Conservation (phyloP, 2,113 vertebrate genomes). For the Hassar affinis region DNA sequence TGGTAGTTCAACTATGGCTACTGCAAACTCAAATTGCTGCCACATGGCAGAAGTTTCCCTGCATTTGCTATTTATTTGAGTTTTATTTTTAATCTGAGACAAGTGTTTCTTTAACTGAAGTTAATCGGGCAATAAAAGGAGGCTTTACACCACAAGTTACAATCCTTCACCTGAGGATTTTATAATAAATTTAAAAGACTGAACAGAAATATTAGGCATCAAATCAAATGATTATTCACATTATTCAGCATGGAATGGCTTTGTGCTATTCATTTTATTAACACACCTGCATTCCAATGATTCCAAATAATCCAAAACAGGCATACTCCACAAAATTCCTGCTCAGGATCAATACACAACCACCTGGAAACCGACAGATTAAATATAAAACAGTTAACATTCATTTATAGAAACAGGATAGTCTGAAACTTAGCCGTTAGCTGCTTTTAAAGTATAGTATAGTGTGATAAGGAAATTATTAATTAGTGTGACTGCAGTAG, state of each 20-base stretch:
- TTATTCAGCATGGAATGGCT: background rate
- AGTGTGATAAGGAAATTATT: background rate
- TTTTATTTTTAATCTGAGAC: background rate
- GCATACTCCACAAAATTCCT: slow-evolving; percentile 88
- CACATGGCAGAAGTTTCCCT: background rate
- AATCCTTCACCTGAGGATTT: no score
- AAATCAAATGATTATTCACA: background rate
- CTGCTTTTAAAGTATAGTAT: background rate
- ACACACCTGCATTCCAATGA: slow-evolving; percentile 52
- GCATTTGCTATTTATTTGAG: background rate
- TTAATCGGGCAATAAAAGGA: background rate
- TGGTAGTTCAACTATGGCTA: background rate
- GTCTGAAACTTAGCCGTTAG: background rate
- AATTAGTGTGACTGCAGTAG: no score
- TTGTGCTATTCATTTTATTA: background rate
- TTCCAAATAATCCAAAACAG: slow-evolving; percentile 75
- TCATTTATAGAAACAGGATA: background rate
- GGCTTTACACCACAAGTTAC: background rate
- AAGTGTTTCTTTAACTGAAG: background rate
- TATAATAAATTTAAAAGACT: background rate
- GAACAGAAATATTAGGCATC: background rate
- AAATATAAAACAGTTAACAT: background rate
- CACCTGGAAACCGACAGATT: slow-evolving; percentile 67
- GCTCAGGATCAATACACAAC: slow-evolving; percentile 86
- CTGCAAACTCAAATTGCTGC: background rate